Evolutionary conservation across 1,140 invertebrate species (phyloP), one percentile per base, ranked within the genome.

Genomic region (Trichomalopsis sarcophagae): DNA sequence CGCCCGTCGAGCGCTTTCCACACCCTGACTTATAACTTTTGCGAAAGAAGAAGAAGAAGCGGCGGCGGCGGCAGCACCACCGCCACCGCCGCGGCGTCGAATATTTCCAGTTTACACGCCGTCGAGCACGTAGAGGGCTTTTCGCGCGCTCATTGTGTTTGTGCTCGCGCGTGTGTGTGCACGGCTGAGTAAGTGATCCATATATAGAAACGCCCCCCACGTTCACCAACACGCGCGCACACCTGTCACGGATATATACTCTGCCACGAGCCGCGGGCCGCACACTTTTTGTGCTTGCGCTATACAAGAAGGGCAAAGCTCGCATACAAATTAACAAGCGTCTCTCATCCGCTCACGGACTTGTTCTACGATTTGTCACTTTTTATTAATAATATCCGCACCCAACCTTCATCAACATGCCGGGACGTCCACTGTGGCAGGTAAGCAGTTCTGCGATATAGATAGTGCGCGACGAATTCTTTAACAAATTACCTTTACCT

Each of bases 401-500:
- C 33, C 10, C 68, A 30, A 33, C 47, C 44, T 69, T 74, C 69
- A 71, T 86, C 82, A 88, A 55, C 82, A 92, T 92, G 91, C 91
- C 91, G 85, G 91, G 91, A 89, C 91, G 91, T 91, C 91, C 91
- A 73, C 86, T 92, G 80, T 92, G 91, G 91, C 91, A 92, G 88
- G 91, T 92, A 89, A 91, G 90, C 36, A 69, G 14, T 71, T 71
- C 68, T 71, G 68, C 27, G 23, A 62, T 62, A 50, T 10, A 36
- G 33, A 17, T 50, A 50, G 14, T 62, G 17, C 23, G 40, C 30
- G 68, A 6, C 23, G 47, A 21, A 23, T 77, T 77, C 44, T 77
- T 47, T 77, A 40, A 21, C 30, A 73, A 27, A 4, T 74, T 40
- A 27, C 7, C 30, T 9, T 14, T 71, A 1, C 2, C 23, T 7